Percentiles rank a stretch among this genome's conserved stretches.
These are phyloP conservation scores for Notocelia uddmanniana DNA, from an alignment of 2,888 invertebrate species.

Conservation along the genomic window DNA sequence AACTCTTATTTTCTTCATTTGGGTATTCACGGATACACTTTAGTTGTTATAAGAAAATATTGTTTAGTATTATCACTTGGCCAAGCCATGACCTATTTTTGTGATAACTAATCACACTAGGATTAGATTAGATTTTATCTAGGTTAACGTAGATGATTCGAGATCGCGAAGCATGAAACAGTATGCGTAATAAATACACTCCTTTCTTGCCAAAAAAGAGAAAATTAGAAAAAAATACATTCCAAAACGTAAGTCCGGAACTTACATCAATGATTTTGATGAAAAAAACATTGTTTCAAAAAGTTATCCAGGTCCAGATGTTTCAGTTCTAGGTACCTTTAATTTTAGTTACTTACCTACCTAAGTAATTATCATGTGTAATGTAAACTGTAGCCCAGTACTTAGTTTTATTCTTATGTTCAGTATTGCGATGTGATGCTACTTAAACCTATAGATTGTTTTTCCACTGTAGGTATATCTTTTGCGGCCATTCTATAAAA, in stretches of 20 bases:
- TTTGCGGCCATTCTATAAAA: neutral
- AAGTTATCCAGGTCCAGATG: neutral
- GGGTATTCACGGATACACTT: constrained; percentile 2
- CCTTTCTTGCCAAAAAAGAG: no score
- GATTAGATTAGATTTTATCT: constrained; percentile 40
- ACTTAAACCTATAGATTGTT: constrained; percentile 7
- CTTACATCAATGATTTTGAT: constrained; percentile 5
- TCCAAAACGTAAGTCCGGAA: constrained; percentile 31
- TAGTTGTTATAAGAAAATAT: constrained; percentile 26
- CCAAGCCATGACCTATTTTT: constrained; percentile 45
- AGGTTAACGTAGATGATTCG: constrained; percentile 8
- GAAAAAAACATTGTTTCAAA: neutral
- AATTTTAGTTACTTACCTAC: constrained; percentile 14
- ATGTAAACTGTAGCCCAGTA: constrained; percentile 1
- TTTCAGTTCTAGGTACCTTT: neutral
- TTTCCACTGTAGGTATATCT: neutral
- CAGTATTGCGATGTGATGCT: constrained; percentile 38
- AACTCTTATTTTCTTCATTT: constrained; percentile 1
- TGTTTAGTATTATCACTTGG: constrained; percentile 34
- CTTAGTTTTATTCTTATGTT: constrained; percentile 15
- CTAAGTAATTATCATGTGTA: neutral
- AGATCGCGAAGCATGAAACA: constrained; percentile 2
- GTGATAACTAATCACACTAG: constrained; percentile 35
- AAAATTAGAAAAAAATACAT: no score
- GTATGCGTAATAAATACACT: constrained; percentile 5